phyloP scores from a whole-genome alignment of 1,140 invertebrate species.

The Anthonomus grandis region DNA sequence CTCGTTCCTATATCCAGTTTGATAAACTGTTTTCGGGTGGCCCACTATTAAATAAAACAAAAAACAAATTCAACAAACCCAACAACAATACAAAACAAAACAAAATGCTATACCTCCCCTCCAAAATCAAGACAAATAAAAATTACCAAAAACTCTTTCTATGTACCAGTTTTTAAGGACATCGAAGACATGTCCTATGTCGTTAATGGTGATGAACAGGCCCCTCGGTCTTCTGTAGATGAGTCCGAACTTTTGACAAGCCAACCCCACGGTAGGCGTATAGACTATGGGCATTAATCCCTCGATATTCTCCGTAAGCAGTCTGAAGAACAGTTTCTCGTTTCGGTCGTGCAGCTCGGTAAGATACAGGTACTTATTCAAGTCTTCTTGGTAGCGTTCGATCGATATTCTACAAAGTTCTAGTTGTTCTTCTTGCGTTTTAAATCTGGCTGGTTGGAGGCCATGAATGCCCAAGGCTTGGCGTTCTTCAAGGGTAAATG shows the following conservation, averaged over 20 bases:
- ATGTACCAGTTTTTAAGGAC: conserved; percentile 77
- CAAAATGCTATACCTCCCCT: too few relatives aligned
- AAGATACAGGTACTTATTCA: conserved; percentile 89
- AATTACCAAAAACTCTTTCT: conserved; percentile 30
- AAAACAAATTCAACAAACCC: too few relatives aligned
- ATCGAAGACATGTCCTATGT: conserved; percentile 86
- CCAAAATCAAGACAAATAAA: conserved; percentile 30
- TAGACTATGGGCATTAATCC: conserved; percentile 90
- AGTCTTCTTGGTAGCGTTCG: conserved; percentile 80
- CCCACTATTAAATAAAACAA: too few relatives aligned
- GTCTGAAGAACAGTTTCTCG: conserved; percentile 89
- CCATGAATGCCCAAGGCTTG: conserved; percentile 91
- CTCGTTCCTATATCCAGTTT: too few relatives aligned
- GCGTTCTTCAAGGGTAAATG: conserved; percentile 86
- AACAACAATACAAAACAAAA: too few relatives aligned
- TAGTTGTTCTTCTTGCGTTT: conserved; percentile 89
- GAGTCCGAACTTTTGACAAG: conserved; percentile 94
- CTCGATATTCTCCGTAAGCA: conserved; percentile 83
- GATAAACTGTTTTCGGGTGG: too few relatives aligned
- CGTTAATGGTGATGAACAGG: conserved; percentile 95
- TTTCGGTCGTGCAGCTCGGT: conserved; percentile 81
- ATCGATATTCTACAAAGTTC: conserved; percentile 85
- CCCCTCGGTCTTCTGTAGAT: conserved; percentile 89
- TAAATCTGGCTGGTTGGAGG: conserved; percentile 86
- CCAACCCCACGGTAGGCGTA: conserved; percentile 88